Base-by-base conservation (phyloP, 2,113 vertebrate species). In the Chaenogobius annularis region DNA sequence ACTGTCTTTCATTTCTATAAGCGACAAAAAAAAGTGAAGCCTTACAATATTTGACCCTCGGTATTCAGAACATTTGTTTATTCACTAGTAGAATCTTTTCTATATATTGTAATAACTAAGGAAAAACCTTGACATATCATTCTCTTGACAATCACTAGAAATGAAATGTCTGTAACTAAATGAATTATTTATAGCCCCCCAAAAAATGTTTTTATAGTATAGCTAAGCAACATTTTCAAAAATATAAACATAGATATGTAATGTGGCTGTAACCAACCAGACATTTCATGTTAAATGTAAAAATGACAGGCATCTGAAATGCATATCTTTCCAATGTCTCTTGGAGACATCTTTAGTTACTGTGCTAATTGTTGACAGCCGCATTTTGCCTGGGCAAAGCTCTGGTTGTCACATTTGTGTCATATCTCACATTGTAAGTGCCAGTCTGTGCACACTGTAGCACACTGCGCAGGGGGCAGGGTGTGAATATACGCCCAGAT, bases 351-450 rank as follows among this genome's bases (percentile, higher is more conserved):
- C 73, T 55, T 69, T 47, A 10, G 31, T 55, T 58, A 52, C 44
- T 66, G 79, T 66, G 37, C 55, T 87, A 69, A 58, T 62, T 81
- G 73, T 23, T 54, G 14, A 63, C 7, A 19, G 69, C 22, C 72
- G 3, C 52, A 74, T 72, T 72, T 67, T 78, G 76, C 66, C 54
- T 63, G 69, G 69, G 69, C 68, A 80, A 80, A 75, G 14, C 35
- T 23, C 69, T 59, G 35, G 31, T 76, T 79, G 56, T 76, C 66
- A 44, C 78, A 62, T 80, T 72, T 43, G 19, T 85, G 79, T 86
- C 81, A 82, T 79, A 85, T 83, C 73, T 82, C 77, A 80, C 77
- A 78, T 82, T 83, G 82, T 79, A 83, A 67, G 72, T 83, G 84
- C 70, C 80, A 83, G 69, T 43, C 65, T 19, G 59, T 20, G 79